Base-by-base conservation (phyloP, 2,888 invertebrate genomes). In the Athalia cordata region DNA sequence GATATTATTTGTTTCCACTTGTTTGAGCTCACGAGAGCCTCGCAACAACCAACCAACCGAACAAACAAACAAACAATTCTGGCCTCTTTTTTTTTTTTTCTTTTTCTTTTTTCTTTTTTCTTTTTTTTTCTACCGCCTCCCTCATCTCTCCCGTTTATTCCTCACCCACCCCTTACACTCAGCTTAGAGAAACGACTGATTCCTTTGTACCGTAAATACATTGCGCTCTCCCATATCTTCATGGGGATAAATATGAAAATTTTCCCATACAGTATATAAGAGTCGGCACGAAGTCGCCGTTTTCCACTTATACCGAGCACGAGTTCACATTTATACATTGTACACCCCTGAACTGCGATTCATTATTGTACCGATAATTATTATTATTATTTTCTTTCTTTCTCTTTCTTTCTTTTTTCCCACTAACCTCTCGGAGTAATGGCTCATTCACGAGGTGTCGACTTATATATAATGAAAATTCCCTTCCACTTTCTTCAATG, bases 1-100 rank as follows among this genome's bases (percentile, higher is more conserved):
- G 88, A 89, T 89, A 88, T 89, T 89, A 87, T 89, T 89, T 89
- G 88, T 89, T 88, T 87, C 86, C 87, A 86, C 86, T 87, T 87
- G 87, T 88, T 87, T 88, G 86, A 85, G 85, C 86, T 83, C 84
- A 80, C 83, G 82, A 83, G 84, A 83, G 81, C 83, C 83, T 85
- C 82, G n/a, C 85, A 85, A 85, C 86, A 86, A 88, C 88, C 87
- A 85, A 88, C 85, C 86, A 85, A 86, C 86, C 86, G 81, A 82
- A 29, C 29, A 29, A 29, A 29, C 29, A 29, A 29, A 29, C 29
- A 29, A 29, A 29, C 29, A 29, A 29, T 29, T 29, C 29, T 29
- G 29, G 29, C 29, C 2, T 29, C 29, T 29, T 29, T 29, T 29
- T 29, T n/a, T n/a, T n/a, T n/a, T n/a, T n/a, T n/a, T n/a, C n/a